Evolutionary conservation across 2,113 vertebrate genomes (phyloP), one percentile per base, ranked within the genome.

Genomic region (Ploceus nigricollis): DNA sequence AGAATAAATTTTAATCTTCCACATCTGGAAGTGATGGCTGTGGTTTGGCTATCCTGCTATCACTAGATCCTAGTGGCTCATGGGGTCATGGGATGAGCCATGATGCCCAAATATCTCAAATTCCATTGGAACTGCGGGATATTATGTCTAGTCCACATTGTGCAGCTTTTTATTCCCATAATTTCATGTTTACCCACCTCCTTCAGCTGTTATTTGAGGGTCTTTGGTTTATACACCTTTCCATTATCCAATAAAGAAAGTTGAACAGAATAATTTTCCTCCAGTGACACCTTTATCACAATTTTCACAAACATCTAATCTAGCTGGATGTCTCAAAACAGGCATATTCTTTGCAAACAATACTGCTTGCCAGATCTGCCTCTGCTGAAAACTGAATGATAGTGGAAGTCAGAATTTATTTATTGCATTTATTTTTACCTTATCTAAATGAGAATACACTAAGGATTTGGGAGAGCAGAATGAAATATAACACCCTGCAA

Each of bases 381-480:
- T 97, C 89, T 97, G 75, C 71, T 97, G 96, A 97, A 97, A 97
- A 94, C 63, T 63, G 57, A 95, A 78, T 11, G 24, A 89, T 7
- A 77, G 24, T 25, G 51, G 48, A 50, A 91, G 50, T 63, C 76
- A 65, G 25, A 91, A 69, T 71, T 73, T 63, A 11, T 56, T 81
- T n/a, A n/a, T 53, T 58, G 30, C 81, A 54, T 69, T 96, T 82
- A n/a, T 61, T 48, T 77, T 70, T 64, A 65, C 51, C 37, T 73
- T 90, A 71, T 48, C 50, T 83, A 89, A 93, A 47, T 35, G 45
- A 66, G 25, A 57, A 44, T 79, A 71, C 33, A 23, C 31, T 23
- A 70, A 81, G 31, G 30, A 75, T 66, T 61, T 73, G 10, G 23
- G 45, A 89, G 42, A 88, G 56, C 13, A 45, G 42, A 40, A 79